Conservation (phyloP, 2,888 invertebrate species). For the Isotomurus palustris region DNA sequence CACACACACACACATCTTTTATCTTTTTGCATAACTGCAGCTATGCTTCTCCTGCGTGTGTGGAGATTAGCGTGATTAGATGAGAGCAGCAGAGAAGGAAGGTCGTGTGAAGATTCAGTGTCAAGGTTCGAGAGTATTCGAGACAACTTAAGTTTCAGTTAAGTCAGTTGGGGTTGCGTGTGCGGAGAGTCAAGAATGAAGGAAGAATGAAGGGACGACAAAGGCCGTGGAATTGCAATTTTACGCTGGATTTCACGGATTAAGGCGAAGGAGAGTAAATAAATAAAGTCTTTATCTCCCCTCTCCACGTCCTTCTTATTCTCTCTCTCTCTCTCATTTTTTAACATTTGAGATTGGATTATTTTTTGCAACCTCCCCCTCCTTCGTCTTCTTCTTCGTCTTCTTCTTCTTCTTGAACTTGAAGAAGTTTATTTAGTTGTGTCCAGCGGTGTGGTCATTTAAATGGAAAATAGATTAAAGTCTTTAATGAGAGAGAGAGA, state of each 20-base stretch:
- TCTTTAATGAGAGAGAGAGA: conserved; percentile 1
- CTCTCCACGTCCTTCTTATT: not conserved
- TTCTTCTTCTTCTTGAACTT: too few relatives aligned
- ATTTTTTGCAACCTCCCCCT: not conserved
- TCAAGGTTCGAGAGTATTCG: too few relatives aligned
- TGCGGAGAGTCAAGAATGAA: not conserved
- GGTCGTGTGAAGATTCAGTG: too few relatives aligned
- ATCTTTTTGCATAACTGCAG: too few relatives aligned
- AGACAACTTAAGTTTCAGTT: too few relatives aligned
- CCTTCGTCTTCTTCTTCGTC: not conserved
- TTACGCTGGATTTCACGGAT: conserved; percentile 34
- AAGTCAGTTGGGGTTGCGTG: too few relatives aligned
- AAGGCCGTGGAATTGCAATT: conserved; percentile 41
- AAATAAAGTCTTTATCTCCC: not conserved
- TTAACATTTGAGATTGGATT: too few relatives aligned
- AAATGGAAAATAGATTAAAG: not conserved
- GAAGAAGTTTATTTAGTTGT: not conserved
- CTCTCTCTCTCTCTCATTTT: too few relatives aligned
- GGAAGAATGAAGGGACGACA: conserved; percentile 14
- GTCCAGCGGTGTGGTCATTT: not conserved
- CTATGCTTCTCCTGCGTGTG: too few relatives aligned
- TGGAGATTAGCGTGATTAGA: too few relatives aligned
- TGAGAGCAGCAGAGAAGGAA: too few relatives aligned
- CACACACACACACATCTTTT: too few relatives aligned
- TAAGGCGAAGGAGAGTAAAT: not conserved